Evolutionary conservation across 2,888 invertebrate genomes (phyloP), one percentile per base, ranked within the genome.

Genomic region (Bruchidius siliquastri): DNA sequence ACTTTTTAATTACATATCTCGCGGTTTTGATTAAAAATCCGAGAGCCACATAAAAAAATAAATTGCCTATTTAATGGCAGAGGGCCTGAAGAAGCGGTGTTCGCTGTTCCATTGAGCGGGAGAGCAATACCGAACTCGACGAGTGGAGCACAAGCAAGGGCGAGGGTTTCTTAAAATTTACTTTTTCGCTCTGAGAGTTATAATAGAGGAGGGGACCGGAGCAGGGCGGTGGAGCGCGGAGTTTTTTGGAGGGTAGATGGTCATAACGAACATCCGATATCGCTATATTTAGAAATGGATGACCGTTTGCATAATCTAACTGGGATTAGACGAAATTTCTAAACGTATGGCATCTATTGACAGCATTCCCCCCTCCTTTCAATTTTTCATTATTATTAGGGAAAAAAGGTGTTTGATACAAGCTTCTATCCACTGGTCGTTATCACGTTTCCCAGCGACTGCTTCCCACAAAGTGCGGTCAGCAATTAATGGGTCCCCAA

Each of bases 141-240:
- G 49, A 49, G 83, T 82, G 83, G 85, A 82, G 78, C 82, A 78
- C 82, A 78, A 79, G 79, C 81, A 82, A 83, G 84, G 83, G 82
- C 83, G 85, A 83, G 83, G 84, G 84, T 83, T 84, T 84, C 84
- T 85, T 85, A 84, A 85, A 85, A 84, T 87, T 87, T 86, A 86
- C 86, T 87, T 86, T 86, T 86, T 86, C 86, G 85, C 85, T 86
- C 84, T 84, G 85, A 86, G 85, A 86, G 86, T 86, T 86, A 86
- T 86, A 86, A 86, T 86, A 85, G 86, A 21, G 85, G 84, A 83
- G 82, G 84, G 83, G 80, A 68, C 20, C 21, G 68, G 10, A 8
- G 22, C 68, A 68, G 68, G 68, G 21, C 68, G 68, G 75, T 72
- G 71, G 79, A 68, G 30, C 22, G 30, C 26, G 18, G 49, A 13